Base-by-base conservation (phyloP, 2,113 vertebrate species). In the Pycnonotus jocosus region DNA sequence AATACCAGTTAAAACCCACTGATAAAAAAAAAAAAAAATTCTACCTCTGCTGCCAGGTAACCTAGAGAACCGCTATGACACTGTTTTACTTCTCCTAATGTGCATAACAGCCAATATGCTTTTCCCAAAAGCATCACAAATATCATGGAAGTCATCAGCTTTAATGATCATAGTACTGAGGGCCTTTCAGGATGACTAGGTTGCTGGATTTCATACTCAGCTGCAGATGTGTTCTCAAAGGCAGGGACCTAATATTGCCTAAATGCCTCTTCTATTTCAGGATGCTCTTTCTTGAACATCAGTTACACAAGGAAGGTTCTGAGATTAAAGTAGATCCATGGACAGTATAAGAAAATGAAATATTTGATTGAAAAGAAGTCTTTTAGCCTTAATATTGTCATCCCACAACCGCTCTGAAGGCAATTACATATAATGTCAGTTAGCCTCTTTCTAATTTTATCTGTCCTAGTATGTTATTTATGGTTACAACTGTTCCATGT, bases 91-190 rank as follows among this genome's bases (percentile, higher is more conserved):
- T 18, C 27, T 77, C 56, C 47, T 42, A n/a, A 15, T 16, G 8
- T 33, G 7, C 3, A 0, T 15, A 40, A 53, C 2, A 12, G 24
- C 18, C 11, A 35, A 31, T 7, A 11, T 17, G 12, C 2, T 79
- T 68, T 61, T 40, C 42, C 37, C 25, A 56, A 38, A 33, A 70
- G 8, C 54, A 51, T 35, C 12, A 78, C 38, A 76, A 92, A 66
- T 33, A 70, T 31, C 14, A 83, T 48, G 79, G 38, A 74, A 62
- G 5, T 74, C 25, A 42, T 54, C 42, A 23, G 7, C 5, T 60
- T 20, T 79, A 20, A 33, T 51, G 25, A 42, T 60, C 5, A 12
- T 11, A 15, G 16, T 35, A 42, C 47, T 60, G 48, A 72, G 22
- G 15, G 10, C 27, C 37, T 22, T 86, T 87, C 40, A 84, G 72